Evolutionary conservation across 1,140 invertebrate genomes (phyloP).

Genomic region (Lethocerus indicus): DNA sequence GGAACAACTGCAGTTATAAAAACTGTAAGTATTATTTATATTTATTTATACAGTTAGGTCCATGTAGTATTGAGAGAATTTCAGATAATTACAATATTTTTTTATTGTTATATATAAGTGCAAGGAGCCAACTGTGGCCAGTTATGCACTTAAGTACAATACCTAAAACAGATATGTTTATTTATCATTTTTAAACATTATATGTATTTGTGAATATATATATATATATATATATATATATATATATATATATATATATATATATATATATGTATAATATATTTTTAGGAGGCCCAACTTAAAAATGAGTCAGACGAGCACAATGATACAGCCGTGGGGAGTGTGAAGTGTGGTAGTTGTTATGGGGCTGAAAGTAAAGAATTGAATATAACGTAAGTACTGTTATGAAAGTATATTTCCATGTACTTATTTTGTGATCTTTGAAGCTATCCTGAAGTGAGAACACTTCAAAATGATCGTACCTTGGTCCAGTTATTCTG

Average conservation of each 20-base stretch:
- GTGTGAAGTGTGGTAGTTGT: conserved; percentile 43
- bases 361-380: conserved; percentile 63
- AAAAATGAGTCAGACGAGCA: not conserved
- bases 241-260: not conserved
- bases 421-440: too few relatives aligned
- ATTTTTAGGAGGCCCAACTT: not conserved
- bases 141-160: too few relatives aligned
- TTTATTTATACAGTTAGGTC: too few relatives aligned
- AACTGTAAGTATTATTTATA: conserved; percentile 8
- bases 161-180: too few relatives aligned
- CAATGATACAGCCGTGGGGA: not conserved
- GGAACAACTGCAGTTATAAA: conserved; percentile 6
- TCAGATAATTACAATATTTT: too few relatives aligned
- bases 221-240: not conserved
- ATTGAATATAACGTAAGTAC: conserved; percentile 16
- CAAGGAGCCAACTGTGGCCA: too few relatives aligned
- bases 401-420: too few relatives aligned
- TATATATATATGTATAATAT: not conserved
- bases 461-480: too few relatives aligned
- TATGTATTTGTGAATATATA: conserved; percentile 2
- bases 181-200: conserved; percentile 6
- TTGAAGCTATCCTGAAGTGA: too few relatives aligned
- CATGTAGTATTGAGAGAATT: too few relatives aligned
- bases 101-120: too few relatives aligned
- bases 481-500: too few relatives aligned